A percentile compares a stretch with the other conserved stretches of the same genome.
Conservation (phyloP, 2,113 vertebrate species). For the Ciconia stormi region DNA sequence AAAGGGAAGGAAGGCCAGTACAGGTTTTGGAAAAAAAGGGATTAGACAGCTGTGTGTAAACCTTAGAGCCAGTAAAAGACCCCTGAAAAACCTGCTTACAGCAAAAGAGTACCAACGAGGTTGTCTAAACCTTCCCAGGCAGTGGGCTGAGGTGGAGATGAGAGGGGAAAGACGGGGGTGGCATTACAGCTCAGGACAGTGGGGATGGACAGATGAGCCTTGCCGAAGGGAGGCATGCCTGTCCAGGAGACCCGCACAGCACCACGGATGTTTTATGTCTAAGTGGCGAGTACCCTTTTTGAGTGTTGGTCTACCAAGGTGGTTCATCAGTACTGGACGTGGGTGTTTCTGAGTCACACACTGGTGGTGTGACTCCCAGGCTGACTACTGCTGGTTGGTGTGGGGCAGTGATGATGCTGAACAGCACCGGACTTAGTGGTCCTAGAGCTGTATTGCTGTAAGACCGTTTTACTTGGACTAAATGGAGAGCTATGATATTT, state of each 20-base stretch:
- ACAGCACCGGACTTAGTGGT: background rate
- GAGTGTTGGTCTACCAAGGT: background rate
- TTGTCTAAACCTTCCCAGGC: background rate
- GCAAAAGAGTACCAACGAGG: background rate
- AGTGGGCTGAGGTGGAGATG: background rate
- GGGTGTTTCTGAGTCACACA: background rate
- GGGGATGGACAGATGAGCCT: background rate
- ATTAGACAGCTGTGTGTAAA: background rate
- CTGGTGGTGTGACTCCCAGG: too few relatives aligned
- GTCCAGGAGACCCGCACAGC: background rate
- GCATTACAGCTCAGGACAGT: background rate
- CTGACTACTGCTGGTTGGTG: background rate
- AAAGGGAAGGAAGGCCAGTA: background rate
- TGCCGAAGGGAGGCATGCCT: background rate
- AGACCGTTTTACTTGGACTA: background rate
- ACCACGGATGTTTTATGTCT: too few relatives aligned
- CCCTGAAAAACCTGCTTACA: background rate
- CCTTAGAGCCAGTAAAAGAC: background rate
- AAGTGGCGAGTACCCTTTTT: background rate
- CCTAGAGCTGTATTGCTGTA: background rate
- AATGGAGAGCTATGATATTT: background rate
- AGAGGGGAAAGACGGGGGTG: fast-evolving
- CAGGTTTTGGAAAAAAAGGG: background rate
- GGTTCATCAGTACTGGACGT: background rate
- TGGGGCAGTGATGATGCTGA: too few relatives aligned